Conservation (phyloP, 2,888 invertebrate species). For the Celastrina argiolus region DNA sequence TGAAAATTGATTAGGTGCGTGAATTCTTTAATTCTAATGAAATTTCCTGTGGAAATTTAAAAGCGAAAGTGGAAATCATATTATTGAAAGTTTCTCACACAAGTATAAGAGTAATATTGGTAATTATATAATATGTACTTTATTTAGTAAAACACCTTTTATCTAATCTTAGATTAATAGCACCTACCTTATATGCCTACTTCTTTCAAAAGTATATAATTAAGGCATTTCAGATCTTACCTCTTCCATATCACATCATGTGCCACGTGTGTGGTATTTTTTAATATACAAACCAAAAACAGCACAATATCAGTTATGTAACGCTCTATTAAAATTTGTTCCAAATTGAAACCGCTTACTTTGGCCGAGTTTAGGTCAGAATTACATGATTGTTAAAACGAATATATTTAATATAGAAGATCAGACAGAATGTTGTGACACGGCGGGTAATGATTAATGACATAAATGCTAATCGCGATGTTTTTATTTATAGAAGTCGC, state of each 20-base stretch:
- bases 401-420: conserved; percentile 48
- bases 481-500: conserved; percentile 58
- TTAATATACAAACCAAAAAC: not conserved
- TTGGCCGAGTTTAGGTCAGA: not conserved
- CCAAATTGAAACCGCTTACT: not conserved
- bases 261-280: not conserved
- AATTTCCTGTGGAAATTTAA: not conserved
- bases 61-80: not conserved
- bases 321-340: not conserved
- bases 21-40: conserved; percentile 26
- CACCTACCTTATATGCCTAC: no score
- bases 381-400: conserved; percentile 7
- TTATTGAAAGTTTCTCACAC: not conserved
- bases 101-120: no score
- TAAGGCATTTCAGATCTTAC: no score
- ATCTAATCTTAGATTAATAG: no score
- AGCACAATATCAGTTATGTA: not conserved
- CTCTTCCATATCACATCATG: no score
- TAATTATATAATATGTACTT: not conserved
- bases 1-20: conserved; percentile 36
- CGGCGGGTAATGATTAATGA: conserved; percentile 63
- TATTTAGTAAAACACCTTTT: no score
- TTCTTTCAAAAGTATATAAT: no score
- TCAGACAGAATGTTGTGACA: conserved; percentile 68
- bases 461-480: conserved; percentile 53